phyloP scores from a whole-genome alignment of 2,888 invertebrate species.

The Flexamia atlantica region DNA sequence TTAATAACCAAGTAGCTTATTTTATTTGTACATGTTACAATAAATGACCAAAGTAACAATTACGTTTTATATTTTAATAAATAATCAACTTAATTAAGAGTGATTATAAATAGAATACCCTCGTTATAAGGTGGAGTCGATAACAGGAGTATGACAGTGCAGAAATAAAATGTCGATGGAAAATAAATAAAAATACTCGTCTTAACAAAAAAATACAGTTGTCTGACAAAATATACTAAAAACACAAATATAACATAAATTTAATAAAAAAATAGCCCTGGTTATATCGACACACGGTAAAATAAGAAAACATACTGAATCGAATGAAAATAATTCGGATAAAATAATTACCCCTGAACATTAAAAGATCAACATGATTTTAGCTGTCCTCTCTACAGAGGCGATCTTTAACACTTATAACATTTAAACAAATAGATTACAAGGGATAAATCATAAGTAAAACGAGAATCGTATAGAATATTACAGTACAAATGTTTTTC shows the following conservation, averaged over 20 bases:
- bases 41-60: constrained; percentile 68
- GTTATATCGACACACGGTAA: constrained; percentile 34
- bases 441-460: constrained; percentile 15
- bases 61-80: constrained; percentile 50
- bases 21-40: constrained; percentile 69
- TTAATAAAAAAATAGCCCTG: constrained; percentile 20
- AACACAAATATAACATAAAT: constrained; percentile 37
- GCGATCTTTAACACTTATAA: constrained; percentile 44
- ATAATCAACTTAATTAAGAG: constrained; percentile 46
- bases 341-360: constrained; percentile 24
- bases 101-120: constrained; percentile 56
- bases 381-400: constrained; percentile 44
- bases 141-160: constrained; percentile 48
- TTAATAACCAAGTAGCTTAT: constrained; percentile 64
- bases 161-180: not conserved
- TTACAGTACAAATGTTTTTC: constrained; percentile 56
- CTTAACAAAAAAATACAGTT: constrained; percentile 49
- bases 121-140: constrained; percentile 29
- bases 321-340: constrained; percentile 25
- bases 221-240: constrained; percentile 15
- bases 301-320: constrained; percentile 18
- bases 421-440: constrained; percentile 45
- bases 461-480: constrained; percentile 37
- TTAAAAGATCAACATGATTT: constrained; percentile 24
- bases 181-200: constrained; percentile 38